Percentiles rank a stretch among this genome's conserved stretches.
Evolutionary conservation across 2,797 vertebrate species (phyloP).

Genomic region (Leptatherina wallacei): DNA sequence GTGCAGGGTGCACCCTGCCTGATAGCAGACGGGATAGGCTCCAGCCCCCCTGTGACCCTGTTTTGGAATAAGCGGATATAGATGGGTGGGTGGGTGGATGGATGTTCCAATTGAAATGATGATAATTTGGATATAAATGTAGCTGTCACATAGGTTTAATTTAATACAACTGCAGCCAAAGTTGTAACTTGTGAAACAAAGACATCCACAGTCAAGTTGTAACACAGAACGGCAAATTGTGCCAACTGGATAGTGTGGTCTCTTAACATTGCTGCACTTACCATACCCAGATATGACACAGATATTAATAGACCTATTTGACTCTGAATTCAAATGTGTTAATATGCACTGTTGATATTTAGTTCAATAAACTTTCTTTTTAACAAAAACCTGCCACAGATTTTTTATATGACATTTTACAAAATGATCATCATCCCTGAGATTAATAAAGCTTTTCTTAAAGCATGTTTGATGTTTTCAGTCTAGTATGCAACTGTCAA

Average conservation of each 20-base stretch:
- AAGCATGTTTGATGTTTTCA: background rate
- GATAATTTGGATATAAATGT: no score
- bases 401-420: background rate
- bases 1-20: background rate
- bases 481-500: background rate
- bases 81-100: no score
- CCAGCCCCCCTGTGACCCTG: no score
- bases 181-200: no score
- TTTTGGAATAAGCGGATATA: no score
- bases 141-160: background rate
- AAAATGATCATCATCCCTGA: no score
- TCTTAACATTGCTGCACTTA: conserved; percentile 25
- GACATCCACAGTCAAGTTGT: no score
- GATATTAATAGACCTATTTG: conserved; percentile 24
- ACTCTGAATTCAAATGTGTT: conserved; percentile 4
- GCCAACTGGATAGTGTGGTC: conserved; percentile 25
- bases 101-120: no score
- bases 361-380: background rate
- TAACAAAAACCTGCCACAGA: background rate
- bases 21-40: no score
- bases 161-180: background rate
- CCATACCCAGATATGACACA: background rate
- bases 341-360: background rate
- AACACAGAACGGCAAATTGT: background rate
- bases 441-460: no score